Conservation (phyloP, 1,140 invertebrate genomes). For the Bombus superbus region DNA sequence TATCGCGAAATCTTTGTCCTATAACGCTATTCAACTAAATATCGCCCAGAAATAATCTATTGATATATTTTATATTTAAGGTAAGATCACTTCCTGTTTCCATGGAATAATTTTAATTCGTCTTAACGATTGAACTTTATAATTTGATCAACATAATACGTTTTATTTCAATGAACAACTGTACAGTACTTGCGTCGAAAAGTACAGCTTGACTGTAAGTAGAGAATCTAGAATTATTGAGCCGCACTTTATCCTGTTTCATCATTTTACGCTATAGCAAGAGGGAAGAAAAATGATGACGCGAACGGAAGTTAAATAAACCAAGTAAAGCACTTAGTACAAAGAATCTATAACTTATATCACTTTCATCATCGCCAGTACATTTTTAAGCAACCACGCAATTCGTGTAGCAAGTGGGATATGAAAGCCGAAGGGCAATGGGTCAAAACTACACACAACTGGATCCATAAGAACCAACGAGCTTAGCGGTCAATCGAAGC, state of each 20-base stretch:
- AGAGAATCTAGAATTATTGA: too few species aligned
- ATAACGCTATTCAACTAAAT: neutral
- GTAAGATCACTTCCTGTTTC: neutral
- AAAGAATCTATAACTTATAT: neutral
- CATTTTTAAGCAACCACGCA: neutral
- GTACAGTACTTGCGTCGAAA: too few species aligned
- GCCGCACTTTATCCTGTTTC: too few species aligned
- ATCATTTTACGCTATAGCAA: too few species aligned
- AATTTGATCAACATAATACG: neutral
- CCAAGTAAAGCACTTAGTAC: neutral
- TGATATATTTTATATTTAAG: neutral
- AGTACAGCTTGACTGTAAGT: too few species aligned
- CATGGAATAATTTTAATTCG: neutral
- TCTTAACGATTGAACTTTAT: neutral
- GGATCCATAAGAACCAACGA: slow-evolving; percentile 22
- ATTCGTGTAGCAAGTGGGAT: neutral
- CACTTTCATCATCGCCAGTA: neutral
- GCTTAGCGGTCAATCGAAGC: slow-evolving; percentile 49
- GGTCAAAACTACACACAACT: slow-evolving; percentile 25
- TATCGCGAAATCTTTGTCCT: neutral
- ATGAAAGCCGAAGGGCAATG: slow-evolving; percentile 42
- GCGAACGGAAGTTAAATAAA: neutral
- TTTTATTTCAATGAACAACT: neutral
- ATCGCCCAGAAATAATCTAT: neutral
- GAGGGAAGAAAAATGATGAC: neutral